phyloP scores from a whole-genome alignment of 2,888 invertebrate species.

The Drosophila kambysellisi region DNA sequence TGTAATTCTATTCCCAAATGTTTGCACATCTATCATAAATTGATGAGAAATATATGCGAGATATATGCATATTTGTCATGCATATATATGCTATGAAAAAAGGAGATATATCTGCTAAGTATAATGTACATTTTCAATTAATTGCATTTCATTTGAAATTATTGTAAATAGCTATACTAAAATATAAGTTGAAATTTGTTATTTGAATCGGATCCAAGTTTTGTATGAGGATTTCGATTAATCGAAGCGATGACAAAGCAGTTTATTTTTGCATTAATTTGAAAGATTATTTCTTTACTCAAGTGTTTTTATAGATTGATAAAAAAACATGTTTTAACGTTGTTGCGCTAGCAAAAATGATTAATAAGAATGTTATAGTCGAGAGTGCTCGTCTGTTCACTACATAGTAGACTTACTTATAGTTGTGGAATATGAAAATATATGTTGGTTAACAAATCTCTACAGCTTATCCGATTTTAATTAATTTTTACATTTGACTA shows the following conservation, averaged over 20 bases:
- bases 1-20: constrained; percentile 62
- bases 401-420: not conserved
- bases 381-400: not conserved
- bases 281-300: not conserved
- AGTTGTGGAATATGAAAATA: not conserved
- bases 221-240: not conserved
- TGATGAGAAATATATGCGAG: constrained; percentile 30
- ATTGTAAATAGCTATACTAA: not conserved
- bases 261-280: not conserved
- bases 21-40: constrained; percentile 52
- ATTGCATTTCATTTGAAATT: not conserved
- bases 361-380: too few species aligned
- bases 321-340: not conserved
- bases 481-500: not conserved
- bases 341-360: not conserved
- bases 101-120: not conserved
- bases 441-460: too few species aligned
- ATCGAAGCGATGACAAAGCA: too few species aligned
- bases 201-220: not conserved
- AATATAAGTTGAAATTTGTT: not conserved
- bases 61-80: not conserved
- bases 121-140: not conserved
- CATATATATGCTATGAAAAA: not conserved
- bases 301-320: not conserved
- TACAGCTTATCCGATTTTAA: not conserved